phyloP scores from a whole-genome alignment of 2,113 vertebrate species.

The Rhinolophus ferrumequinum region DNA sequence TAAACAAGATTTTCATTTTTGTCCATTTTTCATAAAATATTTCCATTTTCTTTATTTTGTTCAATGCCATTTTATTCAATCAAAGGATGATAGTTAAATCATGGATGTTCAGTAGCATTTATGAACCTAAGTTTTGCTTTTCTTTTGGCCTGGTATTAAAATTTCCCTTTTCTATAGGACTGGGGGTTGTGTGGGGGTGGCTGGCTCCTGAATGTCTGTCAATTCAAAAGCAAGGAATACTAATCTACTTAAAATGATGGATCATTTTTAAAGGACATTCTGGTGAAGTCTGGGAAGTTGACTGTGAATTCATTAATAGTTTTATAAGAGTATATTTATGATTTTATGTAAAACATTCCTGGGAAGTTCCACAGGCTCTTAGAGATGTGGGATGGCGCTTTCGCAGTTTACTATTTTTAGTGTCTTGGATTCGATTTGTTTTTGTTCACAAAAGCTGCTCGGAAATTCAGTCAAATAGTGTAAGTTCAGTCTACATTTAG shows the following conservation, averaged over 20 bases:
- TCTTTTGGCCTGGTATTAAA: not conserved
- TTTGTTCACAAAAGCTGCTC: not conserved
- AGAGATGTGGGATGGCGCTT: not conserved
- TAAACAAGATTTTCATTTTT: not conserved
- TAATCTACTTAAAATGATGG: not conserved
- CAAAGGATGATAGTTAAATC: not conserved
- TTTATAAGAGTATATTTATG: not conserved
- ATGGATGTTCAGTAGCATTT: not conserved
- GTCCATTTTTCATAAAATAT: not conserved
- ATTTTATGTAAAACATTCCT: not conserved
- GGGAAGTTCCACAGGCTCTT: not conserved
- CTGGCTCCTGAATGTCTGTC: not conserved
- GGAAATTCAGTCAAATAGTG: not conserved
- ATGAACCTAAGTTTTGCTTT: not conserved
- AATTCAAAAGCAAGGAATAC: not conserved
- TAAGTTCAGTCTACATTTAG: not conserved
- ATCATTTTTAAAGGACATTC: not conserved
- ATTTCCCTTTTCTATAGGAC: not conserved
- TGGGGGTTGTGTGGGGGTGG: fast-evolving
- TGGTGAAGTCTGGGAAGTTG: not conserved
- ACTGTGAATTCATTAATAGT: not conserved
- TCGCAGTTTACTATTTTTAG: not conserved
- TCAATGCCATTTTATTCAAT: not conserved
- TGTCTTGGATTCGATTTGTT: not conserved
- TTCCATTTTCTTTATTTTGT: no score